Conservation (phyloP, 2,113 vertebrate genomes). For the Cepphus grylle region DNA sequence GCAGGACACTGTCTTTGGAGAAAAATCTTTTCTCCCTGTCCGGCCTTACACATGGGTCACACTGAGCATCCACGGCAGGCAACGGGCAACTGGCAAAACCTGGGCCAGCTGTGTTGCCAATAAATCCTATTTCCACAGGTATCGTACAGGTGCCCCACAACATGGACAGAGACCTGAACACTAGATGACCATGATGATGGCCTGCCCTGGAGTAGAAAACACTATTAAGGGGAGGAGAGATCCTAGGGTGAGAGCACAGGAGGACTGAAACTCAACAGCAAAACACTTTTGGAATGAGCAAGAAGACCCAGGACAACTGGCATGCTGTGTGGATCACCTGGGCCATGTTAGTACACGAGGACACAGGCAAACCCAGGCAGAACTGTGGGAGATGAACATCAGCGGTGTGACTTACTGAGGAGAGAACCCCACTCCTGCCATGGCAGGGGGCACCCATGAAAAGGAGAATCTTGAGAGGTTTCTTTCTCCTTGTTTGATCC, state of each 20-base stretch:
- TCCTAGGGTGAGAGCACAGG: background rate
- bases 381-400: background rate
- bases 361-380: background rate
- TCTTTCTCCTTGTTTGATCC: background rate
- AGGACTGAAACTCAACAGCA: background rate
- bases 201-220: background rate
- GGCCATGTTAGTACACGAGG: background rate
- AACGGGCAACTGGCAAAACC: background rate
- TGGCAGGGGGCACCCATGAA: background rate
- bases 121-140: background rate
- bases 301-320: background rate
- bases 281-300: background rate
- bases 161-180: background rate
- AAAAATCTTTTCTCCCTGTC: background rate
- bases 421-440: background rate
- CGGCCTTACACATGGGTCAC: background rate
- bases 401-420: background rate
- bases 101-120: background rate
- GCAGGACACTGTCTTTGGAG: background rate
- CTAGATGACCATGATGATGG: fast-evolving
- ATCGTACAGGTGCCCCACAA: background rate
- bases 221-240: background rate
- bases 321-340: background rate
- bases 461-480: background rate
- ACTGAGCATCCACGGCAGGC: background rate